These are phyloP conservation scores for Cephalopholis sonnerati DNA, from an alignment of 2,113 vertebrate genomes.

Conservation along the genomic window DNA sequence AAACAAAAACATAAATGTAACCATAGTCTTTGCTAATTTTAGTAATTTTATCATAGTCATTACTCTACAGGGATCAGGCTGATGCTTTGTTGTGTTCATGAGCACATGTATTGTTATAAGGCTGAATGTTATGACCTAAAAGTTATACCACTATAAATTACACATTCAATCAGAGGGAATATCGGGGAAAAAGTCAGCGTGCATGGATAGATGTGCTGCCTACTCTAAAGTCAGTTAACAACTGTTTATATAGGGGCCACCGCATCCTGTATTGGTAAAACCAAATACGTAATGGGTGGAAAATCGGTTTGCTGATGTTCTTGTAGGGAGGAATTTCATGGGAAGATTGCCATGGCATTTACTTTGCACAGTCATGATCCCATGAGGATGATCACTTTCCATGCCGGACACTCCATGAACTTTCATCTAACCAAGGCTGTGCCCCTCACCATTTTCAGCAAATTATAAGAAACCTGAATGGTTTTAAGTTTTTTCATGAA, in stretches of 20 bases:
- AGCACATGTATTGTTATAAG: not conserved
- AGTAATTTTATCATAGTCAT: conserved; percentile 3
- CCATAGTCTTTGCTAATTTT: conserved; percentile 31
- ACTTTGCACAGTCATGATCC: not conserved
- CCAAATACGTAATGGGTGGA: not conserved
- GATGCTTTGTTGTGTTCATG: not conserved
- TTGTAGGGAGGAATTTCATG: not conserved
- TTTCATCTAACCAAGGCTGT: not conserved
- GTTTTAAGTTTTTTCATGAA: not conserved
- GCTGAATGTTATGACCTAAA: not conserved
- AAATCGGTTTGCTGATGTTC: not conserved
- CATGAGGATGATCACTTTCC: not conserved
- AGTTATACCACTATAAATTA: not conserved
- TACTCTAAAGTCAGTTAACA: not conserved
- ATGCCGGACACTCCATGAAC: not conserved
- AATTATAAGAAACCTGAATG: not conserved
- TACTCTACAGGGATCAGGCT: not conserved
- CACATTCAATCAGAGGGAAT: not conserved
- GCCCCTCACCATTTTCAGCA: not conserved
- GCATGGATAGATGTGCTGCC: not conserved
- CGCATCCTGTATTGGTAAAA: not conserved
- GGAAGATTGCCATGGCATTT: not conserved
- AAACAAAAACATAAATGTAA: conserved; percentile 33
- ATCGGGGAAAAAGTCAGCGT: not conserved
- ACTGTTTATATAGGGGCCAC: not conserved